Evolutionary conservation across 2,113 vertebrate genomes (phyloP).

Genomic region (Mustela lutreola): DNA sequence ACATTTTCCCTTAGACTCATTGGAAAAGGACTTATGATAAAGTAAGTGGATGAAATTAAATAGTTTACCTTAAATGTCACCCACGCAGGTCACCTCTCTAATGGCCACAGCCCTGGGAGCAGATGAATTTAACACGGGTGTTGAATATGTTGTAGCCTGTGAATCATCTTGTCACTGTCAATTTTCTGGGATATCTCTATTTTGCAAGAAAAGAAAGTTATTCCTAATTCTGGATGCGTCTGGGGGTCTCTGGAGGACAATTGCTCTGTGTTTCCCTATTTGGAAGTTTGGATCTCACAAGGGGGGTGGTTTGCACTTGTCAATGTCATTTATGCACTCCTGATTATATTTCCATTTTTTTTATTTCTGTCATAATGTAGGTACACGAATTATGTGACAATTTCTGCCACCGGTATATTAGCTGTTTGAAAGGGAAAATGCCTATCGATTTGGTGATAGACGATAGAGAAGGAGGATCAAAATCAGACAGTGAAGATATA

Average conservation of each 20-base stretch:
- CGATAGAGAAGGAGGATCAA: slow-evolving; percentile 99
- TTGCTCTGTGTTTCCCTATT: slow-evolving; percentile 89
- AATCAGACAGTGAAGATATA: slow-evolving; percentile 99
- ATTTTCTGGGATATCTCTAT: slow-evolving; percentile 99
- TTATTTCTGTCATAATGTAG: slow-evolving; percentile 87
- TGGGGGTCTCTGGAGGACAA: slow-evolving; percentile 89
- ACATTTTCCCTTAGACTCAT: slow-evolving; percentile 77
- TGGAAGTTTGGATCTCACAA: slow-evolving; percentile 90
- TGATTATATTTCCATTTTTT: slow-evolving; percentile 89
- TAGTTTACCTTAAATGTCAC: slow-evolving; percentile 97
- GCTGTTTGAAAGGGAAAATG: slow-evolving; percentile 99
- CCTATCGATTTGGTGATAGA: slow-evolving; percentile 99
- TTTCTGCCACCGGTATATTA: slow-evolving; percentile 99
- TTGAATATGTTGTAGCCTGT: slow-evolving; percentile 96
- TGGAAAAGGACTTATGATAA: slow-evolving; percentile 88
- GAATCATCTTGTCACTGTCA: slow-evolving; percentile 99
- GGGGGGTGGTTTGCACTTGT: slow-evolving; percentile 89
- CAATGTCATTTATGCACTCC: slow-evolving; percentile 89
- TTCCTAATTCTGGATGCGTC: slow-evolving; percentile 90
- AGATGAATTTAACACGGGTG: slow-evolving; percentile 98
- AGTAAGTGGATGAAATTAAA: slow-evolving; percentile 94
- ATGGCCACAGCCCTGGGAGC: slow-evolving; percentile 94
- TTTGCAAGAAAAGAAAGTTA: slow-evolving; percentile 93
- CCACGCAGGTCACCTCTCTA: slow-evolving; percentile 93
- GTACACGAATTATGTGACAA: slow-evolving; percentile 99